Conservation (phyloP, 2,797 vertebrate species). For the Myotis findleyi region DNA sequence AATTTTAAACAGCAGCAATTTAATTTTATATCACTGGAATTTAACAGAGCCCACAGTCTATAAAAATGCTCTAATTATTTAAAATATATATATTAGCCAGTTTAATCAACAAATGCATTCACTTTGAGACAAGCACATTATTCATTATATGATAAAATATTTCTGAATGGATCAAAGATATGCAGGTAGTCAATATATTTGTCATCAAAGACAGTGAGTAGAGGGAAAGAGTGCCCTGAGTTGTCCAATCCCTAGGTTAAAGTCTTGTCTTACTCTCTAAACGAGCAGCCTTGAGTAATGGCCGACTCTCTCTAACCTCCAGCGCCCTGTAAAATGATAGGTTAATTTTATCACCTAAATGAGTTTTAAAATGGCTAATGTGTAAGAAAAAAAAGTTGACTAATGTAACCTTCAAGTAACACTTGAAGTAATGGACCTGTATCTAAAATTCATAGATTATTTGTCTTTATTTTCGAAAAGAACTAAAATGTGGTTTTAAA, state of each 20-base stretch:
- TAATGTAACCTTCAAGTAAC: neutral
- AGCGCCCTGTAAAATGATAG: neutral
- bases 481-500: slow-evolving; percentile 59
- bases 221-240: neutral
- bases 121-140: neutral
- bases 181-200: accelerated
- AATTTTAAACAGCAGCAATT: neutral
- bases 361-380: neutral
- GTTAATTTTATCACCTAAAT: neutral
- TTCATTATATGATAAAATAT: neutral
- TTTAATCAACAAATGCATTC: neutral
- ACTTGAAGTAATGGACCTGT: neutral
- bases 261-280: neutral
- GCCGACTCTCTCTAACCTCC: neutral
- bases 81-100: neutral
- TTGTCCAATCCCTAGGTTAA: neutral
- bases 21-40: neutral
- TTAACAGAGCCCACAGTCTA: neutral
- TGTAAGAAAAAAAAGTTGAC: neutral
- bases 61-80: neutral
- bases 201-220: neutral
- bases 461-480: slow-evolving; percentile 53
- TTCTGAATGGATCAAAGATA: neutral
- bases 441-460: slow-evolving; percentile 4
- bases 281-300: neutral